phyloP scores from a whole-genome alignment of 2,113 vertebrate genomes.

The Clarias magur region DNA sequence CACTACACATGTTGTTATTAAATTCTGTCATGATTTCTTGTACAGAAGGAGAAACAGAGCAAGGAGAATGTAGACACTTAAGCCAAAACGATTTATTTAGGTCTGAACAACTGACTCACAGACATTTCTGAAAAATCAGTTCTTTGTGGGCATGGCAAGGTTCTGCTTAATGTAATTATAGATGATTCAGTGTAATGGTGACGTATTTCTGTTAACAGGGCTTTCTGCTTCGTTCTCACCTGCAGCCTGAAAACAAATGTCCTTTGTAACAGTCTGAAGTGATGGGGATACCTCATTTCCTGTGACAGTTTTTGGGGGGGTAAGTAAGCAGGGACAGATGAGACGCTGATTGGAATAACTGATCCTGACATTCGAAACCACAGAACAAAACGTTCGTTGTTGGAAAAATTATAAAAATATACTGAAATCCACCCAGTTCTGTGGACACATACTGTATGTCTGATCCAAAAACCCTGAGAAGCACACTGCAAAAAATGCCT shows the following conservation, averaged over 20 bases:
- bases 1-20: slow-evolving; percentile 36
- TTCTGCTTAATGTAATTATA: slow-evolving; percentile 48
- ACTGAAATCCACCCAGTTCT: slow-evolving; percentile 45
- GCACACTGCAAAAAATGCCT: not conserved
- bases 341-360: slow-evolving; percentile 73
- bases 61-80: slow-evolving; percentile 42
- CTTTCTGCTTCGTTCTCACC: slow-evolving; percentile 64
- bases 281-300: slow-evolving; percentile 79
- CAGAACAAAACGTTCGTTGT: slow-evolving; percentile 70
- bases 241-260: slow-evolving; percentile 72
- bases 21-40: slow-evolving; percentile 24
- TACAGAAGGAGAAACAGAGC: slow-evolving; percentile 1
- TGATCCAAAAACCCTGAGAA: slow-evolving; percentile 12
- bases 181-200: slow-evolving; percentile 6
- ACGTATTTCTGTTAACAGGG: slow-evolving; percentile 24
- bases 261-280: slow-evolving; percentile 69
- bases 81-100: slow-evolving; percentile 37
- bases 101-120: slow-evolving; percentile 23
- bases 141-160: slow-evolving; percentile 19
- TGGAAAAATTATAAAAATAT: slow-evolving; percentile 53
- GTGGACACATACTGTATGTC: slow-evolving; percentile 22
- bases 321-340: slow-evolving; percentile 69
- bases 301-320: slow-evolving; percentile 61
- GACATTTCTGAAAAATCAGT: slow-evolving; percentile 30
- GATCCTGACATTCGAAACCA: slow-evolving; percentile 62